Evolutionary conservation across 2,797 vertebrate genomes (phyloP).

Genomic region (Myioborus miniatus): DNA sequence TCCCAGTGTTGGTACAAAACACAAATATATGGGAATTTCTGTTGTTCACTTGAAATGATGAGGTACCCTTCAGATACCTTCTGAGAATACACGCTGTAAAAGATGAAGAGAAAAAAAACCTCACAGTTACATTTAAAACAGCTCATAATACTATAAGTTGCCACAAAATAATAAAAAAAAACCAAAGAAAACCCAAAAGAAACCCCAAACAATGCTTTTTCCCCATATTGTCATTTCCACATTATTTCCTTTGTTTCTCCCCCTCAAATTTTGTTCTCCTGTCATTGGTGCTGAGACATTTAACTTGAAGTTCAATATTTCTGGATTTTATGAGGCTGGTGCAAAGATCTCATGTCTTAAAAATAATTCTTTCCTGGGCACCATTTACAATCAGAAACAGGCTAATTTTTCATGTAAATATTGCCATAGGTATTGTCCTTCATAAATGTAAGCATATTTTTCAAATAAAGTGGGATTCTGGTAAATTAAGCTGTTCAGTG

Average conservation of each 20-base stretch:
- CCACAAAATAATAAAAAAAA: not conserved
- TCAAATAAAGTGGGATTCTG: not conserved
- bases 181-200: not conserved
- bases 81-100: not conserved
- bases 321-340: not conserved
- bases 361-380: not conserved
- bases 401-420: not conserved
- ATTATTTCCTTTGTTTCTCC: not conserved
- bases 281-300: not conserved
- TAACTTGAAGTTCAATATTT: not conserved
- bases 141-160: not conserved
- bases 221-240: not conserved
- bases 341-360: not conserved
- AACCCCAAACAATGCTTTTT: not conserved
- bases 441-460: rapidly evolving
- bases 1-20: not conserved
- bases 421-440: not conserved
- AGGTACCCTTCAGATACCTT: not conserved
- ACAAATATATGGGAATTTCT: not conserved
- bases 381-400: not conserved
- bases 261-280: not conserved
- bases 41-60: not conserved
- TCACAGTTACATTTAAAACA: not conserved
- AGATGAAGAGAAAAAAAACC: not conserved
- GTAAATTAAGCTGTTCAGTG: not conserved